Evolutionary conservation across 2,797 vertebrate species (phyloP).

Genomic region (Falco columbarius): DNA sequence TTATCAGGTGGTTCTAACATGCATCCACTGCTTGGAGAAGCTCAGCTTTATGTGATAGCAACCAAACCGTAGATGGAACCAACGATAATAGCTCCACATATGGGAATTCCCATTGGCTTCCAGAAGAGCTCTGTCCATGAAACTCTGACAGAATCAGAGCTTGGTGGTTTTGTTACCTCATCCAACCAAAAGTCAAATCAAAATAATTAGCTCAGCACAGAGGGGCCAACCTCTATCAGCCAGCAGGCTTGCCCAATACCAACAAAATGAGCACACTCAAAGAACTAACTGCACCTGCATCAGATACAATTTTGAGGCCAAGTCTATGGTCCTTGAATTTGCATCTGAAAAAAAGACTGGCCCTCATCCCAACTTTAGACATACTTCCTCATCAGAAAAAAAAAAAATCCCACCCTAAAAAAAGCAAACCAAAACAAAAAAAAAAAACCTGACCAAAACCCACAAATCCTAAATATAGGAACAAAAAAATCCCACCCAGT

Average conservation of each 20-base stretch:
- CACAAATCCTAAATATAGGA: background rate
- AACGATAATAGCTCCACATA: background rate
- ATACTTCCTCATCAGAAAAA: background rate
- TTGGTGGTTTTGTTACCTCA: background rate
- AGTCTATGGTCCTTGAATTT: background rate
- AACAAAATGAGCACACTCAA: background rate
- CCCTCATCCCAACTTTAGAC: background rate
- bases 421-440: too few species aligned
- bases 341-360: background rate
- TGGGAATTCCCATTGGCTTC: constrained; percentile 3
- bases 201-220: background rate
- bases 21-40: background rate
- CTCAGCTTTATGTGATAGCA: background rate
- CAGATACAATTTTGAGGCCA: background rate
- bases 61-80: background rate
- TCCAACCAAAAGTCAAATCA: constrained; percentile 13
- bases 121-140: background rate
- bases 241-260: background rate
- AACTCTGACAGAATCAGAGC: background rate
- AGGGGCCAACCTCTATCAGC: background rate
- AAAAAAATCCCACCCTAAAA: too few species aligned
- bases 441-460: too few species aligned
- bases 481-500: background rate
- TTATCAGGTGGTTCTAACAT: background rate
- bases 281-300: background rate